These are phyloP conservation scores for Nematopogon swammerdamellus DNA, from an alignment of 2,888 invertebrate genomes.

Conservation along the genomic window DNA sequence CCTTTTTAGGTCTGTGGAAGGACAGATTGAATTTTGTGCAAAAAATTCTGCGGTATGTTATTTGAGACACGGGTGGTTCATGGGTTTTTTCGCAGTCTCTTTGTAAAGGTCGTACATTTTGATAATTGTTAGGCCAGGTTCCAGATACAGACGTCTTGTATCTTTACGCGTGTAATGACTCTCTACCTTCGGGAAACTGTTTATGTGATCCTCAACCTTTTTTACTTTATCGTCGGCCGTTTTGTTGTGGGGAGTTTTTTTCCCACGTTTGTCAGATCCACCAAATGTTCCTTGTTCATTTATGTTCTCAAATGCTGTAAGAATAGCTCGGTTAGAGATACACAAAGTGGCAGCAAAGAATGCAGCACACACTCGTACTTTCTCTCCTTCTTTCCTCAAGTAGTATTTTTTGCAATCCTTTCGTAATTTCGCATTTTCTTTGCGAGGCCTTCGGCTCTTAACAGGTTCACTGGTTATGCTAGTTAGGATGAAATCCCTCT, in stretches of 20 bases:
- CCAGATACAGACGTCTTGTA: conserved; percentile 7
- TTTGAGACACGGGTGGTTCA: conserved; percentile 2
- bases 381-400: no score
- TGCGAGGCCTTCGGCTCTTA: no score
- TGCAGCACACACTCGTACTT: no score
- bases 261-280: no score
- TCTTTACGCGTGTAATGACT: conserved; percentile 8
- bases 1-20: conserved; percentile 4
- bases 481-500: no score
- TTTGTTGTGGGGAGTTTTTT: conserved; percentile 4
- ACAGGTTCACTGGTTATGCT: no score
- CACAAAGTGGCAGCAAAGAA: no score
- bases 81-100: conserved; percentile 2
- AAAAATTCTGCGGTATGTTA: conserved; percentile 3
- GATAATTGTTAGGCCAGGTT: not conserved
- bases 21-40: conserved; percentile 3
- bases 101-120: conserved; percentile 3
- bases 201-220: conserved; percentile 6
- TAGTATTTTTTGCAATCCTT: no score
- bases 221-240: conserved; percentile 4
- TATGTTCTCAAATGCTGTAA: no score
- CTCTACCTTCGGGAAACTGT: conserved; percentile 6
- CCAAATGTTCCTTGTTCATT: no score
- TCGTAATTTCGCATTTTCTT: no score
- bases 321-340: no score